Percentiles rank a stretch among this genome's conserved stretches.
Evolutionary conservation across 37 sponge, comb jelly and placozoan species (phyloP).

Genomic region (Chondrosia reniformis): DNA sequence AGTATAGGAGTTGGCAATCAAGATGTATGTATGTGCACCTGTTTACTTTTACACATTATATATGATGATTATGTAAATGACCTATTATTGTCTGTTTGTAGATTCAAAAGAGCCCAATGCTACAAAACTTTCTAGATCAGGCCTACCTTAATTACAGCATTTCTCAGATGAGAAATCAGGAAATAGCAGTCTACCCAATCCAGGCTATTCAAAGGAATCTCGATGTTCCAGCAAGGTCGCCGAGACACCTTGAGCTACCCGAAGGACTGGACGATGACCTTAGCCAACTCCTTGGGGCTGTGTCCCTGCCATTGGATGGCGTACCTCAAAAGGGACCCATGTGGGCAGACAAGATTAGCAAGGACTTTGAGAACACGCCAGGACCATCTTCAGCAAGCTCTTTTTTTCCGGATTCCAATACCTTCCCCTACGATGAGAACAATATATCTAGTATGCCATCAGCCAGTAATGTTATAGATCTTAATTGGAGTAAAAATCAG

Average conservation of each 20-base stretch:
- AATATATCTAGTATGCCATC: background rate
- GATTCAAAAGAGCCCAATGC: constrained; percentile 10
- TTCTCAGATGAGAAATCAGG: background rate
- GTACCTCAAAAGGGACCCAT: constrained; percentile 6
- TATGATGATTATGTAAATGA: background rate
- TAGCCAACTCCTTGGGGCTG: too few species aligned
- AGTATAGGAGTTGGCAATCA: too few species aligned
- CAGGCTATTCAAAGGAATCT: background rate
- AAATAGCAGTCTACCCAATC: background rate
- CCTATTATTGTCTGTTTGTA: background rate
- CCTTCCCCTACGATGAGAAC: background rate
- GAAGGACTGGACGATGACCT: constrained; percentile 3
- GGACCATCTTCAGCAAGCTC: background rate
- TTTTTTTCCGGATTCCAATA: background rate
- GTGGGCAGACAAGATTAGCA: background rate
- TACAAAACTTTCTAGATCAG: constrained; percentile 6
- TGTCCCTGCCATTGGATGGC: background rate
- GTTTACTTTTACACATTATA: too few species aligned
- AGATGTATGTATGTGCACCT: too few species aligned
- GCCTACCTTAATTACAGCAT: background rate
- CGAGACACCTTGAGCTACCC: background rate
- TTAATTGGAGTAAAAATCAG: background rate
- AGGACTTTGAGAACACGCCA: background rate
- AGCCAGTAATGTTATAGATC: background rate
- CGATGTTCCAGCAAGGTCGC: background rate